These are phyloP conservation scores for Cryptotermes secundus DNA, from an alignment of 1,140 invertebrate species.

Conservation along the genomic window DNA sequence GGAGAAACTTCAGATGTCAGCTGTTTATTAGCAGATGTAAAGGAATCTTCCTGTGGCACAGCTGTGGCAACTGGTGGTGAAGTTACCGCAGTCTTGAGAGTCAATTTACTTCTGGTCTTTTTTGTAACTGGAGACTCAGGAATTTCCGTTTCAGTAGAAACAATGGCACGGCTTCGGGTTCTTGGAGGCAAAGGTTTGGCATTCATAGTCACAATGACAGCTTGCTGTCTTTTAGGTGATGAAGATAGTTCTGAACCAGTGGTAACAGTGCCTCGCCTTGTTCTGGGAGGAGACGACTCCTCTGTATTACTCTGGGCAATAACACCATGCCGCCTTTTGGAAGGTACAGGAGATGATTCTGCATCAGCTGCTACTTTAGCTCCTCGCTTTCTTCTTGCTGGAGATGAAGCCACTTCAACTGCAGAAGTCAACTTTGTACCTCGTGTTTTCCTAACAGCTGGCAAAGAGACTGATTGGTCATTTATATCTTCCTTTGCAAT, in stretches of 20 bases:
- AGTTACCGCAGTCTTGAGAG: background rate
- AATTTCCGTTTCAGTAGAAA: background rate
- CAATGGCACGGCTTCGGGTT: background rate
- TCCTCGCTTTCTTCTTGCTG: no score
- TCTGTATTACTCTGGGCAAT: no score
- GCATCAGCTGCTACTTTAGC: no score
- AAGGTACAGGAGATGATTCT: no score
- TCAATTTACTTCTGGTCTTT: background rate
- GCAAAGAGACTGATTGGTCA: background rate
- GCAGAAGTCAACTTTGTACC: background rate
- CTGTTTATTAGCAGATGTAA: background rate
- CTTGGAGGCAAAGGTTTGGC: background rate
- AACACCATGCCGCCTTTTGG: no score
- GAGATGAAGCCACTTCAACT: background rate
- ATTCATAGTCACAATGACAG: background rate
- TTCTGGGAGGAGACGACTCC: no score
- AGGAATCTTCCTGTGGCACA: no score
- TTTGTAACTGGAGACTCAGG: background rate
- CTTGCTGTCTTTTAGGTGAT: background rate
- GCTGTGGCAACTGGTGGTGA: background rate
- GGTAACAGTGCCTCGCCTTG: no score
- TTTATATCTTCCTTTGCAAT: background rate
- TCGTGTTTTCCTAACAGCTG: background rate
- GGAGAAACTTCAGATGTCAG: background rate
- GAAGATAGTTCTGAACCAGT: no score